Evolutionary conservation across 2,888 invertebrate species (phyloP).

Genomic region (Ariolimax columbianus): DNA sequence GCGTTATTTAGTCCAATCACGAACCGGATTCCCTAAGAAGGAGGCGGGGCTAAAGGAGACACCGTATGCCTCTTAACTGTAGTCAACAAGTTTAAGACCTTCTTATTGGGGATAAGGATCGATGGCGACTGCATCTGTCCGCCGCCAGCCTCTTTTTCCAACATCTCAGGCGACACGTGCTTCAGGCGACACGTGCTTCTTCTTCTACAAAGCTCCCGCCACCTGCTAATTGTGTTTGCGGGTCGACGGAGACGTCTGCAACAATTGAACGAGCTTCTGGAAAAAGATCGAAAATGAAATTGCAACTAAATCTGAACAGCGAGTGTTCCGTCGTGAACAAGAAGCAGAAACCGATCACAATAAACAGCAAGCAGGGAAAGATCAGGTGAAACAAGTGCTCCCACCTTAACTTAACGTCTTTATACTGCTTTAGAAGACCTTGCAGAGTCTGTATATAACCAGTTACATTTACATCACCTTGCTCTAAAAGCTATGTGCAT

Average conservation of each 20-base stretch:
- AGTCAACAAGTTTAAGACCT: constrained; percentile 7
- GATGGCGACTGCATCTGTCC: constrained; percentile 15
- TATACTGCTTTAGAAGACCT: too few species aligned
- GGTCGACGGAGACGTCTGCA: neutral
- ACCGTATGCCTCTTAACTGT: neutral
- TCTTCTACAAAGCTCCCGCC: neutral
- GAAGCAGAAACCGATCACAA: too few species aligned
- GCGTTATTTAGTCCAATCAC: neutral
- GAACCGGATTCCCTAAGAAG: neutral
- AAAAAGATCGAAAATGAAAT: neutral
- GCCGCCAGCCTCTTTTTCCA: neutral
- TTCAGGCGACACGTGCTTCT: neutral
- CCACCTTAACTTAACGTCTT: too few species aligned
- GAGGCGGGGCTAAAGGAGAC: constrained; percentile 14
- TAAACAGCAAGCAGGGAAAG: too few species aligned
- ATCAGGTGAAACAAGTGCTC: too few species aligned
- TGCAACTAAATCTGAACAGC: neutral
- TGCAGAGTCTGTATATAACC: too few species aligned
- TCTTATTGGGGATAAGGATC: neutral
- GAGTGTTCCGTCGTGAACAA: too few species aligned
- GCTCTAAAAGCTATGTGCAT: too few species aligned
- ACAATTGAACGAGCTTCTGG: neutral
- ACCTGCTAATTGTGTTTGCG: neutral
- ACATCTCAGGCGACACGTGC: constrained; percentile 11
- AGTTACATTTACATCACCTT: too few species aligned